These are phyloP conservation scores for Anaspis maculata DNA, from an alignment of 2,888 invertebrate genomes.

Conservation along the genomic window DNA sequence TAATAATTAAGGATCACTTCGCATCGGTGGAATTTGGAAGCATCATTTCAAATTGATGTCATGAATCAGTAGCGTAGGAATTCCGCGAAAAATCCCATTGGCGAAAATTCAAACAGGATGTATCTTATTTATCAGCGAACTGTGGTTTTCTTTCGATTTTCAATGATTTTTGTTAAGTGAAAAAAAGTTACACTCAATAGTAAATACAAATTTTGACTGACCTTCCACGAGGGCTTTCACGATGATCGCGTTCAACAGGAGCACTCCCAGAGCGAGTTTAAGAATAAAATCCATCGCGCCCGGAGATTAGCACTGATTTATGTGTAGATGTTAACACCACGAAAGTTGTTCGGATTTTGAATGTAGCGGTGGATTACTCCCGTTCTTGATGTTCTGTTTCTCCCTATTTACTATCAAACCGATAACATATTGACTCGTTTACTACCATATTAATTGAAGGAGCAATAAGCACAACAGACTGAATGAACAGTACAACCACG, in stretches of 20 bases:
- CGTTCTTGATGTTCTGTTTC: slow-evolving; percentile 29
- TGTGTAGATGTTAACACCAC: slow-evolving; percentile 21
- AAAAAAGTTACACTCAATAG: slow-evolving; percentile 3
- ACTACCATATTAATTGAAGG: slow-evolving; percentile 11
- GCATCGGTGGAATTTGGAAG: no score
- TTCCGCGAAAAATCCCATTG: no score
- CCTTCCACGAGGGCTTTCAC: slow-evolving; percentile 10
- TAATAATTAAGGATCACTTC: no score
- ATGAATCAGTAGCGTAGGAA: no score
- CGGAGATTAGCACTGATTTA: slow-evolving; percentile 9
- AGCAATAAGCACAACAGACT: slow-evolving; percentile 18
- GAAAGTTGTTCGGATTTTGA: slow-evolving; percentile 26
- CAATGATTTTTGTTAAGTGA: no score
- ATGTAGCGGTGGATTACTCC: slow-evolving; percentile 26
- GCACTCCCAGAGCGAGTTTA: slow-evolving; percentile 12
- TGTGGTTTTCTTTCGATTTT: no score
- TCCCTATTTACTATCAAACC: slow-evolving; percentile 23
- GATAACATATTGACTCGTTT: slow-evolving; percentile 26
- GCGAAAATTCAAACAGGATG: not conserved
- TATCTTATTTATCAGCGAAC: not conserved
- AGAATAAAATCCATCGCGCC: slow-evolving; percentile 11
- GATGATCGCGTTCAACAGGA: slow-evolving; percentile 7
- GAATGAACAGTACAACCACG: slow-evolving; percentile 20
- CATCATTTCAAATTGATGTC: no score
- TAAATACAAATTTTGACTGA: slow-evolving; percentile 7